Base-by-base conservation (phyloP, 1,140 invertebrate genomes). In the Sitophilus oryzae region DNA sequence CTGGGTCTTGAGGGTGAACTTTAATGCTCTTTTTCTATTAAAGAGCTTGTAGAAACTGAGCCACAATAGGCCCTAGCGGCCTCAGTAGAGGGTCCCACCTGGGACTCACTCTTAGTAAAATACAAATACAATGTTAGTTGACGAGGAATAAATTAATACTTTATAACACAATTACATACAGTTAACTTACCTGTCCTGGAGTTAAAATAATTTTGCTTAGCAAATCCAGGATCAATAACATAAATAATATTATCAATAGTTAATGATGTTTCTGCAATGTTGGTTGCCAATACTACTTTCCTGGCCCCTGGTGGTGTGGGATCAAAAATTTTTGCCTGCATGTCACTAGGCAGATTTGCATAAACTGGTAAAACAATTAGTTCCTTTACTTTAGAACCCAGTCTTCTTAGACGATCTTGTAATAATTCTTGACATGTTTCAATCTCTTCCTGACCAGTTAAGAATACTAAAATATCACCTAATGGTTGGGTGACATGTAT, bases 241-340 rank as follows among this genome's bases (percentile, higher is more conserved):
- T 96, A 99, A 43, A 93, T 89, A 58, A 99, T 99, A 63, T 98
- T 98, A 71, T 99, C 96, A 62, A 99, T 99, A 1, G 97, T 99
- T 8, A 99, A 75, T 3, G 96, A 98, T 15, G 97, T 99, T 77
- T 99, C 96, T 1, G 97, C 97, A 69, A 99, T 99, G 71, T 99
- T 99, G 16, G 97, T 99, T 1, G 96, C 96, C 16, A 99, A 74
- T 14, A 99, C 86, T 19, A 98, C 90, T 84, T 95, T 99, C 64
- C 96, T 79, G 1, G 95, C 92, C 53, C 91, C 90, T 18, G 90
- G 86, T 36, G 95, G 96, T 10, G 96, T 97, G 0, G 93, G 92
- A 64, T 93, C 87, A 74, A 98, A 98, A 64, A 98, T 98, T 74
- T 98, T 98, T 2, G 92, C 89, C 76, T 99, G 97, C 86, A 98